Evolutionary conservation across 2,888 invertebrate species (phyloP).

Genomic region (Nectonema munidae): DNA sequence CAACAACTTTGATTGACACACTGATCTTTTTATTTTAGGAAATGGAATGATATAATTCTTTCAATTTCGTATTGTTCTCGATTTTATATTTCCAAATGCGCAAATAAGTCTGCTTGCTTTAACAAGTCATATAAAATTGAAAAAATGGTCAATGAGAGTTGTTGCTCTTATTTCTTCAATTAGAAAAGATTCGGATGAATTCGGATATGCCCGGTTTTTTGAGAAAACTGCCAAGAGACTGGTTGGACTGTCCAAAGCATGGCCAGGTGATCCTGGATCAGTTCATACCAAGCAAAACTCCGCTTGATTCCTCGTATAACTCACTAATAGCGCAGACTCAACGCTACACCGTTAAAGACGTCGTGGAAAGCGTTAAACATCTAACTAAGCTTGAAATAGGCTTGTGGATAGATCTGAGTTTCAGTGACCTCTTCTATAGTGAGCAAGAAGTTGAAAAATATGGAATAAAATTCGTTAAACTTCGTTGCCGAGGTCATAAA

Average conservation of each 20-base stretch:
- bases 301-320: conserved; percentile 46
- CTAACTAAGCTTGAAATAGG: conserved; percentile 42
- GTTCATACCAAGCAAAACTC: conserved; percentile 77
- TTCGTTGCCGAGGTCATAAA: conserved; percentile 45
- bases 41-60: too few relatives aligned
- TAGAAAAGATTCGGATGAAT: too few relatives aligned
- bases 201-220: background rate
- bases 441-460: conserved; percentile 39
- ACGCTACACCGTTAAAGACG: conserved; percentile 50
- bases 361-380: too few relatives aligned
- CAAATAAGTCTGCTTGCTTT: too few relatives aligned
- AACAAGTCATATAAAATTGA: too few relatives aligned
- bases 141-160: too few relatives aligned
- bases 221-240: background rate
- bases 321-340: conserved; percentile 45
- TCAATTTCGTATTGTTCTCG: too few relatives aligned
- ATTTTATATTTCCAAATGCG: too few relatives aligned
- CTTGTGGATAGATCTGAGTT: conserved; percentile 78
- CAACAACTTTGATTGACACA: too few relatives aligned
- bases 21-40: too few relatives aligned
- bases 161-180: too few relatives aligned
- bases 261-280: conserved; percentile 29
- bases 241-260: background rate
- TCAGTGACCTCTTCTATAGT: conserved; percentile 65
- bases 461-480: conserved; percentile 49